Conservation (phyloP, 2,888 invertebrate species). For the Drosophila tanythrix region DNA sequence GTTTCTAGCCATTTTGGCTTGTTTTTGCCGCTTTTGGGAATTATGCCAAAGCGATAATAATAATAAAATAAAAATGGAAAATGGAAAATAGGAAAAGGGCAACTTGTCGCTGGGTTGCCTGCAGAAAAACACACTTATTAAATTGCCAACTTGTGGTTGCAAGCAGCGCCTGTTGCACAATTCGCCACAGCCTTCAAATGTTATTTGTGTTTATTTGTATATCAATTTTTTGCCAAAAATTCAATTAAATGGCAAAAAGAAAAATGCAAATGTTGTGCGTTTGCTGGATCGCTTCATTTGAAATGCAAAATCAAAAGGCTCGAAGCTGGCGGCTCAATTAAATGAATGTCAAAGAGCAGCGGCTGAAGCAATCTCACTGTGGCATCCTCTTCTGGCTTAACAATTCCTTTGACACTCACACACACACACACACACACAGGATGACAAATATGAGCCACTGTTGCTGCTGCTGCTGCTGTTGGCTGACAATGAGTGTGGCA, state of each 20-base stretch:
- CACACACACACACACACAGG: conserved; percentile 33
- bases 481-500: conserved; percentile 46
- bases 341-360: conserved; percentile 76
- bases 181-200: conserved; percentile 7
- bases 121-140: conserved; percentile 11
- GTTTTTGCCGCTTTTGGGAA: conserved; percentile 52
- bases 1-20: conserved; percentile 8
- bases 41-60: conserved; percentile 77
- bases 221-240: conserved; percentile 24
- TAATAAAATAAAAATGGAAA: conserved; percentile 63
- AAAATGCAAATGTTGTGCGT: conserved; percentile 48
- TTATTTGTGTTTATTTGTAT: neutral
- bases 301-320: conserved; percentile 70
- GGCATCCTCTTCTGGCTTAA: conserved; percentile 55
- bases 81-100: conserved; percentile 24
- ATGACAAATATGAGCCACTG: conserved; percentile 45
- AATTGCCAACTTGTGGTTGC: conserved; percentile 41
- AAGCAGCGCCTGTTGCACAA: conserved; percentile 49
- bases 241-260: conserved; percentile 51
- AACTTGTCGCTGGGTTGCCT: conserved; percentile 8
- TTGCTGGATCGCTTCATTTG: conserved; percentile 62
- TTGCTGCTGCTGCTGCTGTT: conserved; percentile 2
- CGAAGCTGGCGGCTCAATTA: conserved; percentile 66
- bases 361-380: conserved; percentile 41
- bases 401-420: conserved; percentile 71